phyloP scores from a whole-genome alignment of 2,888 invertebrate species.

The Arge pagana region DNA sequence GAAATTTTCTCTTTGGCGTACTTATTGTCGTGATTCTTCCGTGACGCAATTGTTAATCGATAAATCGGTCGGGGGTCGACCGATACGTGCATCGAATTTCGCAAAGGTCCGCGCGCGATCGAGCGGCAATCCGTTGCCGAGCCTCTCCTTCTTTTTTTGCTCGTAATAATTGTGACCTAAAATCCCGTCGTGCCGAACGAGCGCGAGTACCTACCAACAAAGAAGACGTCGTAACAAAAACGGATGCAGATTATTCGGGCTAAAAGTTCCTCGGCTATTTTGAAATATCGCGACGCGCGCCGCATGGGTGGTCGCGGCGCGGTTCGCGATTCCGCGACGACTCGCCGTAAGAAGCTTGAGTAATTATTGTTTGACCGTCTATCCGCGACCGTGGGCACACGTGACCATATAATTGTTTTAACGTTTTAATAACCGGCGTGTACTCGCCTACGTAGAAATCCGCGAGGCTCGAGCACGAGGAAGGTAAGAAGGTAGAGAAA shows the following conservation, averaged over 20 bases:
- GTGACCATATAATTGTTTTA: constrained; percentile 47
- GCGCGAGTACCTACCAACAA: too few relatives aligned
- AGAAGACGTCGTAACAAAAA: background rate
- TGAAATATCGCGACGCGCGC: background rate
- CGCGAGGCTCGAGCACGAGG: constrained; percentile 14
- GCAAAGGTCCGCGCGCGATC: too few relatives aligned
- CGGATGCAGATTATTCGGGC: background rate
- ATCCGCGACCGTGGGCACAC: constrained; percentile 7
- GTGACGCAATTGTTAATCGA: too few relatives aligned
- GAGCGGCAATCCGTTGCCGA: too few relatives aligned
- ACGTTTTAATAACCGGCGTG: constrained; percentile 52
- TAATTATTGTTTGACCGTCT: constrained; percentile 40
- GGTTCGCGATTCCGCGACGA: constrained; percentile 33
- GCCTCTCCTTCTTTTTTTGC: too few relatives aligned
- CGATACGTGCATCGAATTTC: too few relatives aligned
- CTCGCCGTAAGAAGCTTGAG: constrained; percentile 34
- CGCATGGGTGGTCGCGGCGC: constrained; percentile 17
- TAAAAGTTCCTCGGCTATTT: background rate
- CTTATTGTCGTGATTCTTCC: too few relatives aligned
- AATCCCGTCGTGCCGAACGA: too few relatives aligned
- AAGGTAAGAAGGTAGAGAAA: constrained; percentile 1
- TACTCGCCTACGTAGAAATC: constrained; percentile 44
- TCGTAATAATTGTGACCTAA: too few relatives aligned
- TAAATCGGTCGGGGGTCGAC: too few relatives aligned
- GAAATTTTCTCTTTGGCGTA: too few relatives aligned